Base-by-base conservation (phyloP, 2,113 vertebrate species). In the Regulus satrapa region DNA sequence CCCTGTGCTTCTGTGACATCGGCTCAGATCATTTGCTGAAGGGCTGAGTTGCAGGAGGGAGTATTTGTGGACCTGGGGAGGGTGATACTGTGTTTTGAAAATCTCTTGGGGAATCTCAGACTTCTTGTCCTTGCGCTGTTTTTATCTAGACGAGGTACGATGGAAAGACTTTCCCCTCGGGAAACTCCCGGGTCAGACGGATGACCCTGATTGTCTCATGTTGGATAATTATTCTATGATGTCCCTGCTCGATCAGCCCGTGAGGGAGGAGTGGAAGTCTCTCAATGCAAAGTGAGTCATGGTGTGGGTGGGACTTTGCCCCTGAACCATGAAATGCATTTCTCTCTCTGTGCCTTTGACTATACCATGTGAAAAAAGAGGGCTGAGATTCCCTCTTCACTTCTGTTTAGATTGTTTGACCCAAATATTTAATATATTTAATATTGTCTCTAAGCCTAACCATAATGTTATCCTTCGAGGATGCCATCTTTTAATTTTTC, bases 111-210 rank as follows among this genome's bases (percentile, higher is more conserved):
- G 46, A 54, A 84, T 48, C 48, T 87, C 26, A 58, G 12, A 34
- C 7, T 62, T 72, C 4, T 36, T 59, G 11, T 16, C 81, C 61
- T 18, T 79, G 16, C 69, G 14, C 34, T 88, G 51, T 52, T 96
- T 95, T 68, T 66, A 45, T 64, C 28, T 68, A 93, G 99, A 99
- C 89, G 98, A 98, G 69, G 97, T 99, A 16, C 85, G 77, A 48
- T 99, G 99, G 99, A 98, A 97, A 48, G 97, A 98, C 64, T 99
- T 98, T 48, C 98, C 99, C 38, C 95, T 99, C 48, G 99, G 99
- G 21, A 99, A 98, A 85, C 97, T 99, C 45, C 99, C 99, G 1
- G 99, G 99, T 68, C 99, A 99, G 96, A 98, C 98, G 1, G 99
- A 99, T 5, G 99, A 99, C 80, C 99, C 99, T 8, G 98, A 98